Evolutionary conservation across 2,888 invertebrate species (phyloP).

Genomic region (Tuberolachnus salignus): DNA sequence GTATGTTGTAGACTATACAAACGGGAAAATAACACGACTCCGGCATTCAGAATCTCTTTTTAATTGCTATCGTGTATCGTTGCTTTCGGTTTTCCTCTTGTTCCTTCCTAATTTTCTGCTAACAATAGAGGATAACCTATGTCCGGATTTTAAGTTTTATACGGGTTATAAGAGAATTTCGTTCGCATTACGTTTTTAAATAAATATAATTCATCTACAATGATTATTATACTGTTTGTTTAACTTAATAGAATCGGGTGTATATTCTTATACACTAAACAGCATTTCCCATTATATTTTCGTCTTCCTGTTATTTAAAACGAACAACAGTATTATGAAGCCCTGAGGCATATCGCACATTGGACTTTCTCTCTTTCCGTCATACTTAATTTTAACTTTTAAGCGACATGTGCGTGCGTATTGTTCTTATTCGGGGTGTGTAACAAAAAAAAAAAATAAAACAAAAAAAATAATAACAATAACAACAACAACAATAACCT

Average conservation of each 20-base stretch:
- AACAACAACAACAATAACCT: too few species aligned
- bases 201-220: constrained; percentile 5
- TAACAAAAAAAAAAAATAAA: neutral
- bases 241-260: constrained; percentile 10
- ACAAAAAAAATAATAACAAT: too few species aligned
- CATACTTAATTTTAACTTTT: constrained; percentile 13
- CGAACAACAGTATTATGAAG: neutral
- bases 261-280: neutral
- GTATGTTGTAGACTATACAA: too few species aligned
- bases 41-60: too few species aligned
- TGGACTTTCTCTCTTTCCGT: neutral
- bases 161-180: too few species aligned
- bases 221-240: constrained; percentile 2
- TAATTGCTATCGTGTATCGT: too few species aligned
- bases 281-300: constrained; percentile 19
- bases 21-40: too few species aligned
- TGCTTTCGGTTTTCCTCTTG: too few species aligned
- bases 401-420: too few species aligned
- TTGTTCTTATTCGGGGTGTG: neutral
- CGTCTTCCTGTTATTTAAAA: constrained; percentile 1
- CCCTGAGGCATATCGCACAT: neutral
- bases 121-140: too few species aligned
- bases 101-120: too few species aligned
- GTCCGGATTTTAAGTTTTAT: too few species aligned
- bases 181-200: neutral